phyloP scores from a whole-genome alignment of 2,113 vertebrate species.

The Mustela lutreola region DNA sequence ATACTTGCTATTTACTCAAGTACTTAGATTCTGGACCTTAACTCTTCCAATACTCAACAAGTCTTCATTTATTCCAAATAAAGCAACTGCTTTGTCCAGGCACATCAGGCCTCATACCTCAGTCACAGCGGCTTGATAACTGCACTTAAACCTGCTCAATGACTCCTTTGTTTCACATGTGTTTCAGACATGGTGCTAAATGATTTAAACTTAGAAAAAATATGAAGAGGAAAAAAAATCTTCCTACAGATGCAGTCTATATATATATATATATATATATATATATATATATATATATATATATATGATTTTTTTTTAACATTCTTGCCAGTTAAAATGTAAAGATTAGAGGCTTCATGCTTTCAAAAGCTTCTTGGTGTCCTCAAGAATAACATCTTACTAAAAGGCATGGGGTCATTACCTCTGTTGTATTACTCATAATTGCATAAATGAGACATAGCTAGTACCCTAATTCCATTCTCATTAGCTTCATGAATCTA shows the following conservation, averaged over 20 bases:
- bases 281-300: too few relatives aligned
- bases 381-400: background rate
- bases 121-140: background rate
- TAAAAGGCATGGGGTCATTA: background rate
- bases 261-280: too few relatives aligned
- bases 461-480: slow-evolving; percentile 31
- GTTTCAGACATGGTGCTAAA: background rate
- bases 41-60: background rate
- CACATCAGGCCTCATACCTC: background rate
- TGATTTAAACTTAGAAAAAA: background rate
- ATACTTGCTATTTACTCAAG: background rate
- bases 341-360: background rate
- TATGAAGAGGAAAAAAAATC: background rate
- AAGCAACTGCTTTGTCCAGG: background rate
- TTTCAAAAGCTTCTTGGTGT: slow-evolving; percentile 1
- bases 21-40: background rate
- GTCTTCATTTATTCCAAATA: background rate
- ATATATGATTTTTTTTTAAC: background rate
- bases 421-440: background rate
- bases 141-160: background rate
- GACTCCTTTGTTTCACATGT: background rate
- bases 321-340: background rate
- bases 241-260: background rate
- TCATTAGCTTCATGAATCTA: slow-evolving; percentile 43
- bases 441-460: background rate